phyloP scores from a whole-genome alignment of 1,140 invertebrate species.

The Caerostris extrusa region DNA sequence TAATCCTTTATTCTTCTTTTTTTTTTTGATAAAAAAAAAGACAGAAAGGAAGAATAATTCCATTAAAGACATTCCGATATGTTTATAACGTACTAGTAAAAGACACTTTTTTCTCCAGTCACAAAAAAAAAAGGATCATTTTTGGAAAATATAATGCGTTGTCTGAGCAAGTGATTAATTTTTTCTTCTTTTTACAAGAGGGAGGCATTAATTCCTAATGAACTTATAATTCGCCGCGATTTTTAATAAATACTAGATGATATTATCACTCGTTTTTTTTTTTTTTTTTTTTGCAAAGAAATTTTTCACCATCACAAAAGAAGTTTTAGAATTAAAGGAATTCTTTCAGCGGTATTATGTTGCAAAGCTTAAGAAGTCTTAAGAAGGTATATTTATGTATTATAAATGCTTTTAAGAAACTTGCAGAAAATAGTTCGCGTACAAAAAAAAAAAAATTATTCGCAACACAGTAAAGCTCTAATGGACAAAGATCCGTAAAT shows the following conservation, averaged over 20 bases:
- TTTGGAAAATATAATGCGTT: slow-evolving; percentile 61
- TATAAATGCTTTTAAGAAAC: slow-evolving; percentile 74
- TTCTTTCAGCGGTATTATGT: slow-evolving; percentile 63
- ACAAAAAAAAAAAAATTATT: slow-evolving; percentile 24
- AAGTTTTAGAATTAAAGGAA: slow-evolving; percentile 48
- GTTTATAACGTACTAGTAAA: slow-evolving; percentile 50
- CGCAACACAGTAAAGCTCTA: slow-evolving; percentile 30
- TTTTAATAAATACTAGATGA: slow-evolving; percentile 76
- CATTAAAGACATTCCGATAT: slow-evolving; percentile 56
- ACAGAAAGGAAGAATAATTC: slow-evolving; percentile 51
- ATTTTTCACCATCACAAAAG: slow-evolving; percentile 33
- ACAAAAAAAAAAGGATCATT: slow-evolving; percentile 43
- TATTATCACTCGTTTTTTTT: slow-evolving; percentile 32
- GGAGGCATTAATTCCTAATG: slow-evolving; percentile 72
- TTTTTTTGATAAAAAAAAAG: neutral
- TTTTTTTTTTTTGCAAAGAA: neutral
- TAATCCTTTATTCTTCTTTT: slow-evolving; percentile 28
- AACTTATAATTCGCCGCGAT: slow-evolving; percentile 73
- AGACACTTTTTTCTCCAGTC: slow-evolving; percentile 44
- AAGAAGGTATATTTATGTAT: slow-evolving; percentile 74
- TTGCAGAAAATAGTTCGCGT: neutral
- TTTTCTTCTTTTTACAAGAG: slow-evolving; percentile 17
- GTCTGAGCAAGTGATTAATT: slow-evolving; percentile 53
- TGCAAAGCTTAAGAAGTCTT: slow-evolving; percentile 56
- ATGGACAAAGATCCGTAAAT: slow-evolving; percentile 68